phyloP scores from a whole-genome alignment of 2,113 vertebrate genomes.

The Physeter macrocephalus region DNA sequence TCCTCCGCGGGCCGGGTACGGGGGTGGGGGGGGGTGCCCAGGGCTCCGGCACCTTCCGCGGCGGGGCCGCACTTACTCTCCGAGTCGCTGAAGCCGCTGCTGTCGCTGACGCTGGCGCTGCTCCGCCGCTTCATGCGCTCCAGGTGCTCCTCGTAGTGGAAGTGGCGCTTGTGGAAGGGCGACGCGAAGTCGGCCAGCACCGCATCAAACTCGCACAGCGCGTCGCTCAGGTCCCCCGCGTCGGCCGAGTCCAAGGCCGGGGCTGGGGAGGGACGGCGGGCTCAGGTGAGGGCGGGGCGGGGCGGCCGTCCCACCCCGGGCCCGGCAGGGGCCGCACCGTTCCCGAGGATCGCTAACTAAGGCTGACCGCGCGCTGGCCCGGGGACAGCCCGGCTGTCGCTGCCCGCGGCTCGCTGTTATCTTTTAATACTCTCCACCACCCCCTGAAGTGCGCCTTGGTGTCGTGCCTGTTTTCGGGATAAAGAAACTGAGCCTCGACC shows the following conservation, averaged over 20 bases:
- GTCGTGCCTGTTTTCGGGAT: fast-evolving
- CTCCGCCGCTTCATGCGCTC: slow-evolving; percentile 92
- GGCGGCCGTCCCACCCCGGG: not conserved
- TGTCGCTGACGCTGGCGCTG: slow-evolving; percentile 92
- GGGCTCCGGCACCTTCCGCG: fast-evolving
- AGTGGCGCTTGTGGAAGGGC: slow-evolving; percentile 90
- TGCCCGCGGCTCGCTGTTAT: fast-evolving
- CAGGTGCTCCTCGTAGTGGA: slow-evolving; percentile 92
- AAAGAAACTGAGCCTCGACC: not conserved
- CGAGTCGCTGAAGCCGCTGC: slow-evolving; percentile 93
- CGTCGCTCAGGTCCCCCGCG: slow-evolving; percentile 84
- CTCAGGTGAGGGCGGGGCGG: not conserved
- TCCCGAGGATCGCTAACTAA: not conserved
- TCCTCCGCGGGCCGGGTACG: fast-evolving
- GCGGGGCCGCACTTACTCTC: slow-evolving; percentile 85
- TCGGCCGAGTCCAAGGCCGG: slow-evolving; percentile 35
- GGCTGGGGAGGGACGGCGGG: not conserved
- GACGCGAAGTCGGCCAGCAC: slow-evolving; percentile 94
- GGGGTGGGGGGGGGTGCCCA: fast-evolving
- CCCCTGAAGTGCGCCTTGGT: fast-evolving
- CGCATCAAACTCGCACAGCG: slow-evolving; percentile 92
- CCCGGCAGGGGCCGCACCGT: fast-evolving
- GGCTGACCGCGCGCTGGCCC: fast-evolving
- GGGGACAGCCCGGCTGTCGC: not conserved
- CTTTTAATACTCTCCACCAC: not conserved